Conservation (phyloP, 2,888 invertebrate genomes). For the Sycophila texana region DNA sequence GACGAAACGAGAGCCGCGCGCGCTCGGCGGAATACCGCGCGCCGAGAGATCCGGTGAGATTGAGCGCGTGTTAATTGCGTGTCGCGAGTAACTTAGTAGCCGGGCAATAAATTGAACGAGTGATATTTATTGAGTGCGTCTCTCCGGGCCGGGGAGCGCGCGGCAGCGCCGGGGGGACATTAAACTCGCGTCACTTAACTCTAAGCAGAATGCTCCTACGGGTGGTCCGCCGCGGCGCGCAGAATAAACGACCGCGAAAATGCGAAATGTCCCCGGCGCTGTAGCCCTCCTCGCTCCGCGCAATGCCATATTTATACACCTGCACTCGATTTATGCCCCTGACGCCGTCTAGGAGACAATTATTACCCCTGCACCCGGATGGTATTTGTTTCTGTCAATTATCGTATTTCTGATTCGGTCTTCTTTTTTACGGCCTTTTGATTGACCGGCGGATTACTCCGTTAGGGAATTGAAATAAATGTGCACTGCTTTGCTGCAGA, state of each 20-base stretch:
- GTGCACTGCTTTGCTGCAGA: not conserved
- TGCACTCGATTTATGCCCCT: not conserved
- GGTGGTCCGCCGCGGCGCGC: conserved; percentile 63
- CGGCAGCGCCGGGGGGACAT: conserved; percentile 65
- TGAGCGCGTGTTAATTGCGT: conserved; percentile 64
- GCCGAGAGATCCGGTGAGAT: conserved; percentile 44
- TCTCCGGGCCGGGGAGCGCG: conserved; percentile 40
- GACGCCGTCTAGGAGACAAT: not conserved
- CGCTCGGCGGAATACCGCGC: not conserved
- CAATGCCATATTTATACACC: conserved; percentile 16
- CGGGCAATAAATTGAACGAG: conserved; percentile 67
- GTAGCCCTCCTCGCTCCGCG: conserved; percentile 8
- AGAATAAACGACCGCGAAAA: conserved; percentile 56
- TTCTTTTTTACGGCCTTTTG: not conserved
- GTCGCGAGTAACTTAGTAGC: conserved; percentile 65
- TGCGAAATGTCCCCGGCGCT: conserved; percentile 31
- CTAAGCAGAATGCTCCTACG: conserved; percentile 60
- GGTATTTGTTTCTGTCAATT: too few species aligned
- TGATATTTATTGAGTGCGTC: conserved; percentile 68
- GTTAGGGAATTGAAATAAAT: not conserved
- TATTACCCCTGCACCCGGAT: too few species aligned
- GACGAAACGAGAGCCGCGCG: not conserved
- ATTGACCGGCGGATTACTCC: not conserved
- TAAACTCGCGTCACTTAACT: conserved; percentile 67
- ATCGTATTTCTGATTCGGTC: not conserved